Evolutionary conservation across 1,140 invertebrate genomes (phyloP), one percentile per base, ranked within the genome.

Genomic region (Matsumurasca onukii): DNA sequence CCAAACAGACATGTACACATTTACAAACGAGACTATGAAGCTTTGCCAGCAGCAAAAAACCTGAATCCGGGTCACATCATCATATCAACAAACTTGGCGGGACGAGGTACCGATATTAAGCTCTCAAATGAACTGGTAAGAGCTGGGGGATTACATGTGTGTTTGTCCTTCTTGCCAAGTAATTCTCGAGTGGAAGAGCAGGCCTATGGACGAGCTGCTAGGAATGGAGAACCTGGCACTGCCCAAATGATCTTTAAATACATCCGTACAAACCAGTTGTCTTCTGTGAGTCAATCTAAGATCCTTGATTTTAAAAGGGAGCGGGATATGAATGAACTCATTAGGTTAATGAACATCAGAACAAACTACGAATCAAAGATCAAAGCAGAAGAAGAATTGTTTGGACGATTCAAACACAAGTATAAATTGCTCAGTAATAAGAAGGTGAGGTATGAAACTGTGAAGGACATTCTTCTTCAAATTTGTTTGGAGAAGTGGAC

Each of bases 51-150:
- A 17, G 66, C 69, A 57, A 15, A 48, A 62, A 20, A 66, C 22
- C 51, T 76, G 30, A 57, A 67, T 20, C 29, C 34, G 3, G 67
- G 69, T 1, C 51, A 63, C 1, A 48, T 80, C 9, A 77, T 81
- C n/a, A 73, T 81, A 17, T 77, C 80, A 24, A 81, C 80, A n/a
- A 81, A 81, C 62, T 69, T 81, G 17, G 78, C 79, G 13, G 79
- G 80, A 61, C 71, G 80, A 39, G 80, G 80, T 1, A 80, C 79
- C 0, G 78, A 81, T 52, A 78, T 81, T 22, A 77, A 78, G 63
- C 72, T 76, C 1, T 73, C 73, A 9, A 1, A 70, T 13, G 70
- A 72, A 3, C 65, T 81, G 25, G 70, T 72, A 25, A 31, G 66
- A 9, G 69, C 64, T 22, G 79, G 79, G 48, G 80, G 80, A 3